phyloP scores from a whole-genome alignment of 2,797 vertebrate genomes.

The Notoglanidium macrostoma region DNA sequence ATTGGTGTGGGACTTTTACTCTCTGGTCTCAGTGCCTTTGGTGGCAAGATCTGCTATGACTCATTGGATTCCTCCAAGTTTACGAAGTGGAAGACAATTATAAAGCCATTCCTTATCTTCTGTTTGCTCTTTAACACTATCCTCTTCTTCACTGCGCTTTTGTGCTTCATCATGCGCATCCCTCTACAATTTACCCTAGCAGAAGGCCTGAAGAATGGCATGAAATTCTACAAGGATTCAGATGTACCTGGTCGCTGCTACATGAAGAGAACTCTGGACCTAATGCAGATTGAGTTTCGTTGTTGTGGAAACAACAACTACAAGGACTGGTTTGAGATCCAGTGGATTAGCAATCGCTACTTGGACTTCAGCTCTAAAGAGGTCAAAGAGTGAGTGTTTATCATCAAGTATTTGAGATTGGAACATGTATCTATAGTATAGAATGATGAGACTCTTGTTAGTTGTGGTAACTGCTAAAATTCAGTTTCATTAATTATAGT shows the following conservation, averaged over 20 bases:
- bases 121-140: conserved; percentile 83
- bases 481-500: conserved; percentile 36
- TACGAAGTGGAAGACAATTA: conserved; percentile 85
- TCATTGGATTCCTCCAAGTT: conserved; percentile 92
- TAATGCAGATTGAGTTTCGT: conserved; percentile 97
- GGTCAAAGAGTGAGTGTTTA: conserved; percentile 90
- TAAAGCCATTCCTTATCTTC: conserved; percentile 83
- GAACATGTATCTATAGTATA: background rate
- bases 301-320: conserved; percentile 96
- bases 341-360: conserved; percentile 99
- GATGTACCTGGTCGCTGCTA: conserved; percentile 96
- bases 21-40: conserved; percentile 86
- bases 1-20: conserved; percentile 85
- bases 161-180: conserved; percentile 88
- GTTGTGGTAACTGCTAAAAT: background rate
- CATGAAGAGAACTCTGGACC: conserved; percentile 97
- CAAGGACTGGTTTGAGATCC: conserved; percentile 98
- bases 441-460: background rate
- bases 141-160: conserved; percentile 78
- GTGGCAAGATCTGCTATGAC: conserved; percentile 96
- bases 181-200: conserved; percentile 89
- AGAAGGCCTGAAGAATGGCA: conserved; percentile 87
- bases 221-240: conserved; percentile 95
- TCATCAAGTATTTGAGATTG: background rate
- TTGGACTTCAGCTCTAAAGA: conserved; percentile 95